Evolutionary conservation across 2,797 vertebrate genomes (phyloP), one percentile per base, ranked within the genome.

Genomic region (Enteromius afrohamiltoni): DNA sequence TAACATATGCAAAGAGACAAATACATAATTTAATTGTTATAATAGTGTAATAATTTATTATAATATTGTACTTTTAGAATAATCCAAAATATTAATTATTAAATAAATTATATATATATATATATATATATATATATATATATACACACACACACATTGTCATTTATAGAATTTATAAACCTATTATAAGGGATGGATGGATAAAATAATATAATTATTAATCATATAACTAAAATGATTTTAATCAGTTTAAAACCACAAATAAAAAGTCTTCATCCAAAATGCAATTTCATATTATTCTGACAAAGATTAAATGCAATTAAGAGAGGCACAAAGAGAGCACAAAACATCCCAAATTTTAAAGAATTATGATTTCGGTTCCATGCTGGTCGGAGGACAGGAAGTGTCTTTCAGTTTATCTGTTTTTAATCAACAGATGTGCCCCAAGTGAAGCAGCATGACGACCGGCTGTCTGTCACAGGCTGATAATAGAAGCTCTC

Each of bases 391-490:
- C 7, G 0, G 40, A 60, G 11, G 19, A 88, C 51, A 69, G 64
- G 42, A 68, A 60, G 3, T 11, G 1, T 60, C 67, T 71, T 55
- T 60, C 53, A 47, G 37, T 31, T 73, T 74, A 74, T 71, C 69
- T 51, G 42, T 62, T 81, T 81, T 82, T 82, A 74, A 74, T 82
- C 58, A 80, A 71, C 79, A 80, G 69, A 65, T 82, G 55, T 73
- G 80, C 70, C 53, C 69, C 69, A 74, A 74, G 69, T 82, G 80
- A 29, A 49, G 23, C 11, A 42, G 64, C 53, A 78, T 82, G 58
- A 69, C 29, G 53, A 73, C 79, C 69, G 79, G 49, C 65, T 45
- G 74, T 53, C 58, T 49, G 77, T 77, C 53, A 74, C 23, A 40
- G 14, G 7, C 51, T 60, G 67, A 80, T 80, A 80, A 80, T 71